Base-by-base conservation (phyloP, 1,140 invertebrate genomes). In the Bombyx mori region DNA sequence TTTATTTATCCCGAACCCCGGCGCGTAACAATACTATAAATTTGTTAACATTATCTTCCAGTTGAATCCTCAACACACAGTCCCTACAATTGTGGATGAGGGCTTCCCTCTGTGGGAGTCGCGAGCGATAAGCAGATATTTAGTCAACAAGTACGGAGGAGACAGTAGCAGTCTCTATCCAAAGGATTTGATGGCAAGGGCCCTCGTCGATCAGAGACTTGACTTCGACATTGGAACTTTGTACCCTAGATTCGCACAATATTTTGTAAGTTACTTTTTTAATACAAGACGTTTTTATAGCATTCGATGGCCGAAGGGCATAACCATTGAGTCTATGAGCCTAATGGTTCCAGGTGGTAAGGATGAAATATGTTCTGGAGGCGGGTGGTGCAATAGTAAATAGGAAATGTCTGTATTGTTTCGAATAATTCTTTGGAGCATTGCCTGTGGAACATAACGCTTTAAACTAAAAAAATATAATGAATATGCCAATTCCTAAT, bases 191-290 rank as follows among this genome's bases (percentile, higher is more conserved):
- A 89, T 92, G 75, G 77, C 90, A 62, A 89, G 93, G 53, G 94
- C 93, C 5, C 0, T 93, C 0, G 90, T 96, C 8, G 92, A 96
- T 74, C 91, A 93, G 66, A 88, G 93, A 61, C 81, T 96, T 42
- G 92, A 92, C 69, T 96, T 96, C 75, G 94, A 95, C 68, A 77
- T 91, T 63, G 92, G 92, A 42, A 91, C 89, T 2, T 82, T 96
- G 9, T 94, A 93, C 76, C 86, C 90, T 54, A 79, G 90, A 53
- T 90, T 92, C 48, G 73, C 68, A 18, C 88, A 90, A 44, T 90
- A 89, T 68, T 91, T 88, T 56, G 91, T 92, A 77, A 89, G 90
- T 89, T 50, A 35, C 26, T 3, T 3, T 18, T 35, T 35, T 35
- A 35, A 35, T 35, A 35, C 4, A 35, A 35, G 26, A 35, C 12